Evolutionary conservation across 2,797 vertebrate species (phyloP).

Genomic region (Nannoperca australis): DNA sequence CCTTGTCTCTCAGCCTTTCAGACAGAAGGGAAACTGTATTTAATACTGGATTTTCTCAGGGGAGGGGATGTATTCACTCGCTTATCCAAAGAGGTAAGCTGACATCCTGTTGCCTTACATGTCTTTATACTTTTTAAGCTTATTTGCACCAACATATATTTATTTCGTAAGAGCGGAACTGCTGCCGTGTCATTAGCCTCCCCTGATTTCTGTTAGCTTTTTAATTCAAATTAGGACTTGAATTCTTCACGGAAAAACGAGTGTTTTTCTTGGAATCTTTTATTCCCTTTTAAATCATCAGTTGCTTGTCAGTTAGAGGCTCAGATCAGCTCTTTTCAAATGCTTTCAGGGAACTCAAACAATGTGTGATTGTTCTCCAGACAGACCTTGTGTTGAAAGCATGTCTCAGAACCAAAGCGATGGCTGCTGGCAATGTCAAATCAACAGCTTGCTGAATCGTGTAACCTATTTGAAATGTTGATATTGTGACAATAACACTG

Average conservation of each 20-base stretch:
- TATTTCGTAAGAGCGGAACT: slow-evolving; percentile 22
- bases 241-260: slow-evolving; percentile 38
- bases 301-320: slow-evolving; percentile 60
- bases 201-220: slow-evolving; percentile 34
- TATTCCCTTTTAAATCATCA: slow-evolving; percentile 46
- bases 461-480: slow-evolving; percentile 66
- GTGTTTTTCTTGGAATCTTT: slow-evolving; percentile 43
- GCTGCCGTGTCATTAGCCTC: slow-evolving; percentile 49
- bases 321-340: slow-evolving; percentile 54
- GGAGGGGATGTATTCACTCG: slow-evolving; percentile 99
- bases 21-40: slow-evolving; percentile 99
- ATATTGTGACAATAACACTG: slow-evolving; percentile 66
- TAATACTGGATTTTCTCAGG: slow-evolving; percentile 99
- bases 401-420: slow-evolving; percentile 61
- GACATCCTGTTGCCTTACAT: slow-evolving; percentile 45
- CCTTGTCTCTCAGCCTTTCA: slow-evolving; percentile 91
- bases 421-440: slow-evolving; percentile 62
- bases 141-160: slow-evolving; percentile 8
- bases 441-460: slow-evolving; percentile 52
- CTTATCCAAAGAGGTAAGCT: slow-evolving; percentile 99
- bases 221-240: slow-evolving; percentile 46
- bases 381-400: slow-evolving; percentile 67
- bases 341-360: slow-evolving; percentile 57
- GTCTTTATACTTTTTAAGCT: background rate
- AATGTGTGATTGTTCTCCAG: slow-evolving; percentile 64